A percentile compares a stretch with the other conserved stretches of the same genome.
Evolutionary conservation across 2,888 invertebrate species (phyloP).

Genomic region (Pachymerium ferrugineum): DNA sequence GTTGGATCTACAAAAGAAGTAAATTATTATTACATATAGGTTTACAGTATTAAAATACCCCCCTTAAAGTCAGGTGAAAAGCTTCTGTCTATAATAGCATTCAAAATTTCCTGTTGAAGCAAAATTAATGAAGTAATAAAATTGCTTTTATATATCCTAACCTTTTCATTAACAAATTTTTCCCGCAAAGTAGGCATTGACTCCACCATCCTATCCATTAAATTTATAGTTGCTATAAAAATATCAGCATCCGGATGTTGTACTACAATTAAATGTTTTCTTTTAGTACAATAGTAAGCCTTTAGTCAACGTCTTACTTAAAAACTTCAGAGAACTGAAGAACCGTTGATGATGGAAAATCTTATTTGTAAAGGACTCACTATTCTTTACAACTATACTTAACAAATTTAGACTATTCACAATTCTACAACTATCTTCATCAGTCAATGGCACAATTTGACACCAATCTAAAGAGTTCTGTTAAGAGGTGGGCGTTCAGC

Average conservation of each 20-base stretch:
- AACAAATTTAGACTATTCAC: background rate
- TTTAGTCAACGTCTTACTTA: too few relatives aligned
- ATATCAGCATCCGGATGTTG: background rate
- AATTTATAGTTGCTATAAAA: background rate
- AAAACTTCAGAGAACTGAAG: background rate
- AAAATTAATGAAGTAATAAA: background rate
- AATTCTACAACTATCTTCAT: background rate
- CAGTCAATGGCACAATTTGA: background rate
- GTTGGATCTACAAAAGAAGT: too few relatives aligned
- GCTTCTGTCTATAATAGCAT: background rate
- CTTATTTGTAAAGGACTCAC: background rate
- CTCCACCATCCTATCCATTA: background rate
- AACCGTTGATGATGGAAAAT: background rate
- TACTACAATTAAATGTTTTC: too few relatives aligned
- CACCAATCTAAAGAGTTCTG: background rate
- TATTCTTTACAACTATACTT: background rate
- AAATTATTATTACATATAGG: too few relatives aligned
- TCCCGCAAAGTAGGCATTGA: background rate
- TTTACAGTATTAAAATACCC: background rate
- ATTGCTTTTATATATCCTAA: background rate
- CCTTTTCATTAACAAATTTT: conserved; percentile 1
- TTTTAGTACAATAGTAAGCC: too few relatives aligned
- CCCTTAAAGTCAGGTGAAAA: background rate
- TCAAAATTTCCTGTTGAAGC: background rate
- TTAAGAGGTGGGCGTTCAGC: background rate